Evolutionary conservation across 2,113 vertebrate genomes (phyloP), one percentile per base, ranked within the genome.

Genomic region (Spilogale gracilis): DNA sequence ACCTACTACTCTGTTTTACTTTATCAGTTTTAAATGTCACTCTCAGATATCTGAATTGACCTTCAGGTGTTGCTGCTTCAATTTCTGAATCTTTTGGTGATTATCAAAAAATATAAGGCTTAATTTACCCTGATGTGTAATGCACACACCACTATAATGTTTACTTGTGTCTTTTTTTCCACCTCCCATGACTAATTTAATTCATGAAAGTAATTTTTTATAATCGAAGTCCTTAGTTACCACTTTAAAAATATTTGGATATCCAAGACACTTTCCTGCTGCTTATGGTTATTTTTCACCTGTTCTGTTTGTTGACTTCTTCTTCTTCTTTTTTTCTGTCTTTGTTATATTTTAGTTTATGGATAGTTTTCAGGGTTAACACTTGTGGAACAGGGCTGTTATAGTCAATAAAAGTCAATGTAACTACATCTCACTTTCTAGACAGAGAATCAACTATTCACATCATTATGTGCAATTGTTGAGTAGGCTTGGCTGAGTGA

Each of bases 101-200:
- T 91, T 94, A 58, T 63, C 97, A 52, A 90, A 91, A 12, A 8
- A 86, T 60, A 25, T 61, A 87, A 79, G 23, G 21, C 45, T 93
- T 73, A 93, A 32, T 91, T 95, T 82, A 9, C 58, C 81, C 45
- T 92, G 45, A 0, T 87, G 12, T 20, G 18, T 94, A 81, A 54
- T 83, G 4, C 9, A 45, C 1, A 60, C 1, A 73, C 50, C 11
- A 6, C 11, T 85, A 11, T 65, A 71, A 32, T 81, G 2, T 91
- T 92, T 48, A 56, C 5, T 73, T 91, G 32, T 0, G 16, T 18
- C 63, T 67, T 52, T 2, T 43, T 85, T 84, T 61, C 4, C 18
- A n/a, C 13, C n/a, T 91, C 16, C 95, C 3, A 7, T 93, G n/a
- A 95, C 16, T 65, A 50, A 69, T 6, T 83, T 60, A 4, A 69